Evolutionary conservation across 2,888 invertebrate species (phyloP).

Genomic region (Perizoma flavofasciatum): DNA sequence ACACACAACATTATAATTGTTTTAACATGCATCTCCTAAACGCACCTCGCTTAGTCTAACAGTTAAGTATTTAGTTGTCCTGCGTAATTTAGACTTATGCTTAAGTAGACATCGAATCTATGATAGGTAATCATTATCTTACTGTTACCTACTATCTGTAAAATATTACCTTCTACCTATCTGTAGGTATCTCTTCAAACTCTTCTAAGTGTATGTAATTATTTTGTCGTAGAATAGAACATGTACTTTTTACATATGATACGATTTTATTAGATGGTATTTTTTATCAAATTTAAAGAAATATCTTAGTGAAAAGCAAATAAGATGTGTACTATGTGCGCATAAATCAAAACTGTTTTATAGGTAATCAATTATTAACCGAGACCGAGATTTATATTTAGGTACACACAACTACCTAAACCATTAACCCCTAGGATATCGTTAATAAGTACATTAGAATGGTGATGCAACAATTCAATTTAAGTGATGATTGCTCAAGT

Average conservation of each 20-base stretch:
- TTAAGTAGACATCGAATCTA: conserved; percentile 60
- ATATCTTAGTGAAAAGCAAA: conserved; percentile 39
- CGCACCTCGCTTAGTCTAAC: conserved; percentile 52
- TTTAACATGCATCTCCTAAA: conserved; percentile 40
- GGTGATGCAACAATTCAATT: conserved; percentile 56
- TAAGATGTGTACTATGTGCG: conserved; percentile 42
- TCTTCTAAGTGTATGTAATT: conserved; percentile 53
- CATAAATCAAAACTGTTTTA: conserved; percentile 20
- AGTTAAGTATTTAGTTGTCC: conserved; percentile 36
- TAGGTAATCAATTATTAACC: conserved; percentile 18
- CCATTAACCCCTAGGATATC: conserved; percentile 62
- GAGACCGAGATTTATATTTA: conserved; percentile 31
- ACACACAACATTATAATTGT: conserved; percentile 33
- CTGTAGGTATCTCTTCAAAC: conserved; percentile 46
- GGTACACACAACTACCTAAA: conserved; percentile 26
- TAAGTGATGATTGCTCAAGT: conserved; percentile 80
- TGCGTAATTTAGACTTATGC: conserved; percentile 38
- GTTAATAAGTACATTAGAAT: conserved; percentile 65
- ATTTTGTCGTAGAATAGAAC: conserved; percentile 82
- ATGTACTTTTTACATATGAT: conserved; percentile 72
- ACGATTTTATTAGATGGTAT: conserved; percentile 68
- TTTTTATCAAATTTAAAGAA: conserved; percentile 59
- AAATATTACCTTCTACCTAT: no score
- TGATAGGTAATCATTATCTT: conserved; percentile 21
- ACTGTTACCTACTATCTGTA: no score